Base-by-base conservation (phyloP, 2,888 invertebrate species). In the Didymodactylos carnosus region DNA sequence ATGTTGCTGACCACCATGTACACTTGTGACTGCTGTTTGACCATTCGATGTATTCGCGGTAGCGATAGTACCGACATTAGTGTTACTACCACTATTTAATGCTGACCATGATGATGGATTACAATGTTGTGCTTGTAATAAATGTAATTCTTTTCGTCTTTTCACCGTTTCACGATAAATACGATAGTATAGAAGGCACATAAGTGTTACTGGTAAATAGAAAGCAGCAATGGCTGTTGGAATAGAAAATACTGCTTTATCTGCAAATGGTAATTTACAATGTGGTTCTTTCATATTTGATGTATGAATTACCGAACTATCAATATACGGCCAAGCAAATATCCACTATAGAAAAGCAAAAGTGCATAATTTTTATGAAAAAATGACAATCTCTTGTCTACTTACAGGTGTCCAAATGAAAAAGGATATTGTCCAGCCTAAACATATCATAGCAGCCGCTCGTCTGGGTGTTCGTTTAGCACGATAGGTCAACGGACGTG, bases 321-420 rank as follows among this genome's bases (percentile, higher is more conserved):
- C 62, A n/a, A 62, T n/a, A 4, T 35, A 62, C n/a, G 62, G 62
- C 62, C 62, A 62, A 19, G 62, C 35, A 29, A 29, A 62, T n/a
- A 62, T 62, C 62, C 62, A 62, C 62, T 62, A 62, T 8, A 62
- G n/a, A n/a, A n/a, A 35, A 35, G 5, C 16, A 27, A 19, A 27
- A 29, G 16, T 2, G 14, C 3, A 6, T 53, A 6, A 29, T 35
- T 19, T 16, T 19, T 0, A 29, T 35, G n/a, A 11, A 10, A 23
- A 0, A 3, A 10, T 49, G 7, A 11, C 35, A 35, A 35, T 1
- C 1, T 27, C 3, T 19, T n/a, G 29, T 1, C 35, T n/a, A 4
- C 97, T 97, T 94, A 72, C 97, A 6, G 97, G 97, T 23, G 94
- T 94, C 97, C 97, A 98, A 75, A 97, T 85, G 75, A 94, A 85